A percentile compares a stretch with the other conserved stretches of the same genome.
phyloP scores from a whole-genome alignment of 2,797 vertebrate genomes.

The Sebastes cheni region DNA sequence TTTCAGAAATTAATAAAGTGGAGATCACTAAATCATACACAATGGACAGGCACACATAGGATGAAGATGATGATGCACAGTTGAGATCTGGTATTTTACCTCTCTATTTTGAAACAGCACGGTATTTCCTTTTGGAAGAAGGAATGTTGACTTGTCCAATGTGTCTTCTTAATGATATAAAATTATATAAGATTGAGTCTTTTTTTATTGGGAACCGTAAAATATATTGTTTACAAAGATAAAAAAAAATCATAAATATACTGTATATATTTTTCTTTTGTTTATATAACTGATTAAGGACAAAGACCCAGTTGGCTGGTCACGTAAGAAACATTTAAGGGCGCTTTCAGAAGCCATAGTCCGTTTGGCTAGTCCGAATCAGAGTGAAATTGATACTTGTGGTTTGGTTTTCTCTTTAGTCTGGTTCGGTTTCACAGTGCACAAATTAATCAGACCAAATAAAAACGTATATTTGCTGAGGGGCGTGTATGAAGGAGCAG shows the following conservation, averaged over 20 bases:
- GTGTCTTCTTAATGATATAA: background rate
- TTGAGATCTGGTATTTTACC: background rate
- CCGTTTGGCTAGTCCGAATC: too few relatives aligned
- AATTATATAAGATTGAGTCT: background rate
- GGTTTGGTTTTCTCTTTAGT: too few relatives aligned
- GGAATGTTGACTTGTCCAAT: background rate
- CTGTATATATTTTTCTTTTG: too few relatives aligned
- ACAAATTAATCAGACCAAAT: too few relatives aligned
- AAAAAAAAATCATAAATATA: background rate
- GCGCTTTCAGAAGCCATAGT: too few relatives aligned
- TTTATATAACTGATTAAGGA: too few relatives aligned
- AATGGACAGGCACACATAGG: background rate
- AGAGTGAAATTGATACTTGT: too few relatives aligned
- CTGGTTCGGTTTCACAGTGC: too few relatives aligned
- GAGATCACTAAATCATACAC: background rate
- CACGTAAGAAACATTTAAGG: too few relatives aligned
- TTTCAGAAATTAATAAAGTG: constrained; percentile 31
- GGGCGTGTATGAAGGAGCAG: too few relatives aligned
- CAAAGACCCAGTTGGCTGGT: too few relatives aligned
- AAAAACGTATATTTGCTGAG: too few relatives aligned
- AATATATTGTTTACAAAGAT: background rate
- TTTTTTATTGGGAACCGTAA: background rate
- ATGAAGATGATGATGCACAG: background rate
- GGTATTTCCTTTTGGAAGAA: background rate
- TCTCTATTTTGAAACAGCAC: background rate